Percentiles rank a stretch among this genome's conserved stretches.
phyloP scores from a whole-genome alignment of 2,888 invertebrate species.

The Conchocele bisecta region DNA sequence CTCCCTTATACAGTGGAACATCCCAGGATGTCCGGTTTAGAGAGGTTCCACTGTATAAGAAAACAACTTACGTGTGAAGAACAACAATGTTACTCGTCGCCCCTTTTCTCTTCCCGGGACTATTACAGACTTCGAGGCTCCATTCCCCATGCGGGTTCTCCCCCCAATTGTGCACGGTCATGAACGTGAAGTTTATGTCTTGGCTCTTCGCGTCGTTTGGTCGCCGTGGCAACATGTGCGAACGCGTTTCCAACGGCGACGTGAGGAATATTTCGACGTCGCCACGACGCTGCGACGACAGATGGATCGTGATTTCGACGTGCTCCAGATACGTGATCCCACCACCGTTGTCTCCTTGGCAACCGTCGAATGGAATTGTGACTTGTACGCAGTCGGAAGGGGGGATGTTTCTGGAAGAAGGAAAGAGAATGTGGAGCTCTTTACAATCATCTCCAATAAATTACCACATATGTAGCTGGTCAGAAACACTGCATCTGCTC shows the following conservation, averaged over 20 bases:
- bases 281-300: slow-evolving; percentile 71
- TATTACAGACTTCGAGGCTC: slow-evolving; percentile 73
- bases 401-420: slow-evolving; percentile 29
- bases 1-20: too few species aligned
- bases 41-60: too few species aligned
- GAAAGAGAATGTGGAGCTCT: too few species aligned
- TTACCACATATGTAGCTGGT: too few species aligned
- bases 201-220: slow-evolving; percentile 63
- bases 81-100: too few species aligned
- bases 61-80: too few species aligned
- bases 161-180: slow-evolving; percentile 80
- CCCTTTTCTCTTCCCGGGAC: too few species aligned
- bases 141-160: slow-evolving; percentile 78
- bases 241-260: slow-evolving; percentile 76
- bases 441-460: too few species aligned
- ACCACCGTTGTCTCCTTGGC: slow-evolving; percentile 40
- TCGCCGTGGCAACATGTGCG: slow-evolving; percentile 73
- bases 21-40: too few species aligned
- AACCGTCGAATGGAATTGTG: slow-evolving; percentile 59
- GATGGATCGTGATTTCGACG: slow-evolving; percentile 72
- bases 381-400: slow-evolving; percentile 27
- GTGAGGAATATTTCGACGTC: slow-evolving; percentile 73
- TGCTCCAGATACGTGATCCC: slow-evolving; percentile 77
- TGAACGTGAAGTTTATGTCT: slow-evolving; percentile 78
- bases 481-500: too few species aligned